phyloP scores from a whole-genome alignment of 1,140 invertebrate genomes.

The Drosophila erecta region DNA sequence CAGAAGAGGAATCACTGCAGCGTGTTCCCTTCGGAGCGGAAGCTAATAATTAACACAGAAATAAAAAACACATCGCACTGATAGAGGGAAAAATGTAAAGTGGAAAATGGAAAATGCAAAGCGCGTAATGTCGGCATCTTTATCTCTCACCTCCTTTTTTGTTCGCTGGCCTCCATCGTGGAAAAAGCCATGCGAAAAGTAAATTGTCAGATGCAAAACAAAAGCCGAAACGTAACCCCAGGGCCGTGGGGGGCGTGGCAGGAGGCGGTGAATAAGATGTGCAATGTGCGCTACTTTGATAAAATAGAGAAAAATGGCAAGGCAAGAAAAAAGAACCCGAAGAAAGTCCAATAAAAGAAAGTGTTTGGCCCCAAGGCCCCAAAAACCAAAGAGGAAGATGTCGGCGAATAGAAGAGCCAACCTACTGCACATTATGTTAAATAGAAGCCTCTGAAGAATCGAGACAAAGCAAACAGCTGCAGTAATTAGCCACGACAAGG shows the following conservation, averaged over 20 bases:
- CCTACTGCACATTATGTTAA: conserved; percentile 57
- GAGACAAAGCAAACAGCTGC: conserved; percentile 52
- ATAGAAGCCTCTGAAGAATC: conserved; percentile 22
- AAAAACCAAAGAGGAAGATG: conserved; percentile 36
- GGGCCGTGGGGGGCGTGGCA: conserved; percentile 19
- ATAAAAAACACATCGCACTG: conserved; percentile 22
- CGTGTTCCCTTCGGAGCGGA: conserved; percentile 55
- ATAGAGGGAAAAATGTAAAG: conserved; percentile 48
- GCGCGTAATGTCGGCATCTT: conserved; percentile 71
- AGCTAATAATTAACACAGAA: conserved; percentile 76
- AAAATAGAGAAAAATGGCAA: conserved; percentile 26
- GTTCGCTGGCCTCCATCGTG: neutral
- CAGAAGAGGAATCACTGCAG: conserved; percentile 24
- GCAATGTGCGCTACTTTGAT: conserved; percentile 59
- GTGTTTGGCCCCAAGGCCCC: conserved; percentile 72
- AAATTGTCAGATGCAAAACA: conserved; percentile 63
- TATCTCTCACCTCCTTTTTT: conserved; percentile 33
- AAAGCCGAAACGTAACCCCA: conserved; percentile 63
- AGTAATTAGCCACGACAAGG: conserved; percentile 68
- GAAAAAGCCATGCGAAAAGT: conserved; percentile 63
- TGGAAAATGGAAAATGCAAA: conserved; percentile 58
- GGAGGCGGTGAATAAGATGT: conserved; percentile 29
- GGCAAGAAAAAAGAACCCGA: conserved; percentile 34
- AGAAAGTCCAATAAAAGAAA: conserved; percentile 77
- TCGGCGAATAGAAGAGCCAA: conserved; percentile 1